phyloP scores from a whole-genome alignment of 1,140 invertebrate genomes.

The Drosophila ficusphila region DNA sequence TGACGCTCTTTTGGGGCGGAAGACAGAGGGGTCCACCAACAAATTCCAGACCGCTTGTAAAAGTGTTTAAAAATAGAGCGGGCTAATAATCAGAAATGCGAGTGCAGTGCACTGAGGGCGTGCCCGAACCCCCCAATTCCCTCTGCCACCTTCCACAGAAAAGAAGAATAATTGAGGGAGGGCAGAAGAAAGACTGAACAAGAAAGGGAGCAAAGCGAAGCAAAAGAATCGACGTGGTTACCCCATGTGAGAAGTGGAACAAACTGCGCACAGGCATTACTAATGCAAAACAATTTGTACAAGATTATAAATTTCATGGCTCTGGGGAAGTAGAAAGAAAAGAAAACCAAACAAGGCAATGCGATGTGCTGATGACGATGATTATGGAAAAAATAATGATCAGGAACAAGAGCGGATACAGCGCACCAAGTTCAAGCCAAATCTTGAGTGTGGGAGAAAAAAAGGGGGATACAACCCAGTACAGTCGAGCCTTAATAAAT shows the following conservation, averaged over 20 bases:
- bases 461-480: neutral
- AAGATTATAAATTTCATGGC: slow-evolving; percentile 73
- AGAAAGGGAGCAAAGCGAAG: slow-evolving; percentile 10
- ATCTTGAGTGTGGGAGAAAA: slow-evolving; percentile 17
- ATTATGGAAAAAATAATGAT: slow-evolving; percentile 37
- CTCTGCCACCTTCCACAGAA: neutral
- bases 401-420: slow-evolving; percentile 31
- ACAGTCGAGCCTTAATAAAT: neutral
- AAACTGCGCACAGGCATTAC: slow-evolving; percentile 65
- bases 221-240: slow-evolving; percentile 23
- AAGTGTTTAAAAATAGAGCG: slow-evolving; percentile 68
- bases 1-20: neutral
- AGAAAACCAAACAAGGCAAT: slow-evolving; percentile 31
- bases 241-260: slow-evolving; percentile 54
- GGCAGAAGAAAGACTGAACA: slow-evolving; percentile 5
- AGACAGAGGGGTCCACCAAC: slow-evolving; percentile 3
- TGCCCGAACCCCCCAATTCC: slow-evolving; percentile 11
- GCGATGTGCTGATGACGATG: slow-evolving; percentile 22
- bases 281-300: slow-evolving; percentile 71
- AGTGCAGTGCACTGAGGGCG: slow-evolving; percentile 58
- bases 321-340: slow-evolving; percentile 42
- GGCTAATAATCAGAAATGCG: slow-evolving; percentile 62
- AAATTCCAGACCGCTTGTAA: slow-evolving; percentile 71
- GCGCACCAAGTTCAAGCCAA: slow-evolving; percentile 47
- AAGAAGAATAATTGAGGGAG: slow-evolving; percentile 7